Evolutionary conservation across 2,797 vertebrate species (phyloP).

Genomic region (Gallinago stenura): DNA sequence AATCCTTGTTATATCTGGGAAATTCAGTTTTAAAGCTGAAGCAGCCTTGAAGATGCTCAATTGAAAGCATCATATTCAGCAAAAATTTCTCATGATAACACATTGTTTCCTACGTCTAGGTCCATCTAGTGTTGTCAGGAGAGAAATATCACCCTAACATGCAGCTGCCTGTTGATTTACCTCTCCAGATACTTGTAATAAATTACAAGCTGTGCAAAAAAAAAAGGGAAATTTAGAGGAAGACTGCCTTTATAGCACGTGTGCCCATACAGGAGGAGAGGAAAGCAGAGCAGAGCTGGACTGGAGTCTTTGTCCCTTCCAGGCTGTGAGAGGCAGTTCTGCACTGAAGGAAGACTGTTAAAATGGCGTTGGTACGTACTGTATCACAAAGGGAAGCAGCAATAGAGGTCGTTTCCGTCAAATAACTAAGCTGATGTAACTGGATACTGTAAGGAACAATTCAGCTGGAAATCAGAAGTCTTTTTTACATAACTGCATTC

Average conservation of each 20-base stretch:
- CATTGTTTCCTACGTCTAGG: neutral
- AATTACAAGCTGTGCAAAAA: neutral
- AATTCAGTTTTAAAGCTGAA: slow-evolving; percentile 46
- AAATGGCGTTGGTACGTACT: neutral
- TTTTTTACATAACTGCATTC: neutral
- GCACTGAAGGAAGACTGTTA: neutral
- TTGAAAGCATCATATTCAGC: slow-evolving; percentile 33
- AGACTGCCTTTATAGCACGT: fast-evolving
- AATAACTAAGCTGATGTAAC: slow-evolving; percentile 14
- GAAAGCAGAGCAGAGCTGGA: neutral
- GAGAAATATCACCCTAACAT: neutral
- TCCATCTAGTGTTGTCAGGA: slow-evolving; percentile 11
- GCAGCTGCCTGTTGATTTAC: neutral
- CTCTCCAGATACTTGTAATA: neutral
- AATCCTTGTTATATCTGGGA: slow-evolving; percentile 26
- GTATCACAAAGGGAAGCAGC: neutral
- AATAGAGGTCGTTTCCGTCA: slow-evolving; percentile 1
- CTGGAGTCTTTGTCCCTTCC: neutral
- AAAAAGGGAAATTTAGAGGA: neutral
- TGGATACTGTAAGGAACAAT: slow-evolving; percentile 20
- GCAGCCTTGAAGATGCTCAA: neutral
- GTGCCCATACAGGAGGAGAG: neutral
- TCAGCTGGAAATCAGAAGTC: neutral
- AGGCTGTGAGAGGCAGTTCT: neutral
- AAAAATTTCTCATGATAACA: slow-evolving; percentile 18